phyloP scores from a whole-genome alignment of 2,888 invertebrate species.

The Apamea epomidion region DNA sequence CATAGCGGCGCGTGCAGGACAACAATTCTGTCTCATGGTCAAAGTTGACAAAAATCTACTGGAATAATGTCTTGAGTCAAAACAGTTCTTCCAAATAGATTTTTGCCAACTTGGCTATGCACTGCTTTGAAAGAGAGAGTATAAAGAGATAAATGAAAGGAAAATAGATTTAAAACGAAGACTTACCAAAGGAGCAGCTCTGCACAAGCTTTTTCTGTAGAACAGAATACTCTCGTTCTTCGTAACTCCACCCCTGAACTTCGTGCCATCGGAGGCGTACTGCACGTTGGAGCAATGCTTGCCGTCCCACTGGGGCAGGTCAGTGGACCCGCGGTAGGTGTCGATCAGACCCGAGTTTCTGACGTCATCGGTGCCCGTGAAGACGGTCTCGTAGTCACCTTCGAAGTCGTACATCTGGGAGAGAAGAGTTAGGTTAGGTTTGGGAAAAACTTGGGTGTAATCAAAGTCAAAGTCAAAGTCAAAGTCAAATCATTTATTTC shows the following conservation, averaged over 20 bases:
- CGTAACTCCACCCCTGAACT: constrained; percentile 93
- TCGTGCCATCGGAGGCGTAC: constrained; percentile 95
- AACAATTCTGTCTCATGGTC: neutral
- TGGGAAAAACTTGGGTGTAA: neutral
- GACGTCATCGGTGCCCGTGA: constrained; percentile 92
- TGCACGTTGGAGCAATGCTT: constrained; percentile 94
- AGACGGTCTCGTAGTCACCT: constrained; percentile 94
- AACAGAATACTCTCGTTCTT: constrained; percentile 93
- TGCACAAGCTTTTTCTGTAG: constrained; percentile 96
- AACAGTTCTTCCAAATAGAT: neutral
- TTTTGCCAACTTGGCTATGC: neutral
- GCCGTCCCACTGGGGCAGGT: constrained; percentile 94
- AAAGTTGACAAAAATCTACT: neutral
- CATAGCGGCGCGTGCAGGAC: neutral
- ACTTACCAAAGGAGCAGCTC: constrained; percentile 94
- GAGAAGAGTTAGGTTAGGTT: neutral
- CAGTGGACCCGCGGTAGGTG: constrained; percentile 93
- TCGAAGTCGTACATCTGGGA: constrained; percentile 96
- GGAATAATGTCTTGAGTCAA: neutral
- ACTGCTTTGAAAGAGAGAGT: neutral
- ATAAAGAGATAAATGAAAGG: neutral
- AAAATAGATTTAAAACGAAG: neutral
- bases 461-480: too few relatives aligned
- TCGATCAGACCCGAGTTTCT: constrained; percentile 93
- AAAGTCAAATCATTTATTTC: too few relatives aligned